Percentiles rank a stretch among this genome's conserved stretches.
Conservation (phyloP, 1,140 invertebrate species). For the Lepidurus arcticus region DNA sequence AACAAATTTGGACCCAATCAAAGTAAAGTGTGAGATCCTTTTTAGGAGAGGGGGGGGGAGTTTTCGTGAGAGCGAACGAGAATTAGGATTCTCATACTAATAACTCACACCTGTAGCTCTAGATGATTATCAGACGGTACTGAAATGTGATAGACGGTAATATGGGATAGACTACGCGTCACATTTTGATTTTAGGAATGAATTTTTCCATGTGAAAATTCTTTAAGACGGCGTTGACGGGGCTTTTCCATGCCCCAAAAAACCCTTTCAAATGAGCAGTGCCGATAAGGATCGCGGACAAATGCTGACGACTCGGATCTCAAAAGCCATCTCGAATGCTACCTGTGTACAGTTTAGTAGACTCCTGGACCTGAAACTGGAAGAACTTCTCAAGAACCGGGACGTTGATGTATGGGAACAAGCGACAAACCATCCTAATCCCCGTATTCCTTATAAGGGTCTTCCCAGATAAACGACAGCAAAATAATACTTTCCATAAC, state of each 20-base stretch:
- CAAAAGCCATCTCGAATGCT: not conserved
- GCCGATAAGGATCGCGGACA: conserved; percentile 1
- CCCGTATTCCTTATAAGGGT: not conserved
- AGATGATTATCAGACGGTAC: not conserved
- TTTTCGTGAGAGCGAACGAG: not conserved
- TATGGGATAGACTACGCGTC: conserved; percentile 14
- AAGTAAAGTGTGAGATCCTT: no score
- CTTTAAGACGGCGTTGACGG: not conserved
- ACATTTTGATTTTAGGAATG: not conserved
- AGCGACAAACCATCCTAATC: not conserved
- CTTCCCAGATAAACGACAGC: not conserved
- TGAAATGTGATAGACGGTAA: conserved; percentile 5
- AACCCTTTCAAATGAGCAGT: not conserved
- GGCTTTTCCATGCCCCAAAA: not conserved
- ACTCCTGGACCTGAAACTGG: not conserved
- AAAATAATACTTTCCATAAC: not conserved
- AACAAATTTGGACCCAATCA: no score
- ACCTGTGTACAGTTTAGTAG: conserved; percentile 2
- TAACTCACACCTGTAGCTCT: conserved; percentile 1
- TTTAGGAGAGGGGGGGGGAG: no score
- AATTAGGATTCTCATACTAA: not conserved
- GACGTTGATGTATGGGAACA: not conserved
- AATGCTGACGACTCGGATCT: not conserved
- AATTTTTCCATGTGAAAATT: not conserved
- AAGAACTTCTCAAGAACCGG: not conserved